Base-by-base conservation (phyloP, 2,113 vertebrate genomes). In the Thunnus maccoyii region DNA sequence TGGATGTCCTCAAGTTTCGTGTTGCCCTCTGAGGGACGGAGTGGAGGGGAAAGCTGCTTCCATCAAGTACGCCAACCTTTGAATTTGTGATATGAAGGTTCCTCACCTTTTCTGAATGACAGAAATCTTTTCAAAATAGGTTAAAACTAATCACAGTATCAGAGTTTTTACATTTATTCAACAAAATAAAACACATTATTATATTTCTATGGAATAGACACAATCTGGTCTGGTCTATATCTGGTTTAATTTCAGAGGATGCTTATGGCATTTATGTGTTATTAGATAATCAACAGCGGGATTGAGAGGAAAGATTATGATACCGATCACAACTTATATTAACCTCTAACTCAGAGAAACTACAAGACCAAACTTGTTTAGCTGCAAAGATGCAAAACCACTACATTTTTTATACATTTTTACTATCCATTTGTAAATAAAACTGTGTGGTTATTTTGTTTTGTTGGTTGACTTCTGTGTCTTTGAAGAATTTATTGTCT, bases 1-100 rank as follows among this genome's bases (percentile, higher is more conserved):
- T 88, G 72, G 74, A 86, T 69, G 65, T 76, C 67, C 52, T 71
- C 17, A 46, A 47, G 41, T 70, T 80, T 30, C 58, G 25, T 57
- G 61, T 46, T 58, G 18, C 12, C 62, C 79, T 82, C 73, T 30
- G 85, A 76, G 78, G 80, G 69, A 69, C 47, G 0, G 18, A 27
- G 61, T 54, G n/a, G 41, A 76, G 72, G n/a, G 50, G 16, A 27
- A 51, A 47, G 52, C 41, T 62, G 64, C 67, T 63, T 44, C 14
- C 3, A 76, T 55, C 47, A 62, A 57, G 25, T 63, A 22, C 65
- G 30, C 10, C 18, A 61, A 47, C 27, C 17, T 62, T 60, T 71
- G 36, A 41, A 51, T 72, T 50, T 65, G 1, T 67, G 3, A 67
- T 60, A 54, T 54, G 15, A 64, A 46, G 14, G 44, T 22, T 67